These are phyloP conservation scores for Pseudomyrmex dendroicus DNA, from an alignment of 1,140 invertebrate genomes.

Conservation along the genomic window DNA sequence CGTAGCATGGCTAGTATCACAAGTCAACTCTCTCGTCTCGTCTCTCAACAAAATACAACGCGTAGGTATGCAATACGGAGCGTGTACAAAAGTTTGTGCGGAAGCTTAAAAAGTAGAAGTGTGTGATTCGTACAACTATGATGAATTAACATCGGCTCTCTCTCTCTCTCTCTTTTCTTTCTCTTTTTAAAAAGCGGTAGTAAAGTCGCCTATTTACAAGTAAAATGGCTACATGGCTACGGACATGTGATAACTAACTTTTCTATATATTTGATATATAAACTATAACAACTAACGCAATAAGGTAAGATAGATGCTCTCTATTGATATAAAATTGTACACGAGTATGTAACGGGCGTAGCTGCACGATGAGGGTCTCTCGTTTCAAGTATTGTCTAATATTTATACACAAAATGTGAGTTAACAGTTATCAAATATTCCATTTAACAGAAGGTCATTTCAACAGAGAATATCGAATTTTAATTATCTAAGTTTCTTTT, in stretches of 20 bases:
- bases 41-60: slow-evolving; percentile 29
- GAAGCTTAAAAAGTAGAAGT: slow-evolving; percentile 9
- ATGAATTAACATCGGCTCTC: background rate
- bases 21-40: slow-evolving; percentile 71
- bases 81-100: background rate
- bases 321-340: slow-evolving; percentile 54
- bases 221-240: background rate
- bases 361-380: slow-evolving; percentile 72
- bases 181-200: background rate
- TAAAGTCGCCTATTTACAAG: slow-evolving; percentile 28
- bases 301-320: slow-evolving; percentile 31
- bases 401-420: slow-evolving; percentile 58
- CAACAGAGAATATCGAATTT: background rate
- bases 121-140: background rate
- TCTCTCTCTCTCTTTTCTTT: too few relatives aligned
- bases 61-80: background rate
- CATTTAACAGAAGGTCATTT: background rate
- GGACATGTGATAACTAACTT: too few relatives aligned
- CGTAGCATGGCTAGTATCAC: slow-evolving; percentile 83
- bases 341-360: slow-evolving; percentile 37
- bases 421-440: background rate
- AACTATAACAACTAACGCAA: background rate
- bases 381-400: slow-evolving; percentile 34
- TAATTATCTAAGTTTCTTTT: background rate
- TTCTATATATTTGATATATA: background rate